Conservation (phyloP, 1,140 invertebrate genomes). For the Stegodyphus mimosarum region DNA sequence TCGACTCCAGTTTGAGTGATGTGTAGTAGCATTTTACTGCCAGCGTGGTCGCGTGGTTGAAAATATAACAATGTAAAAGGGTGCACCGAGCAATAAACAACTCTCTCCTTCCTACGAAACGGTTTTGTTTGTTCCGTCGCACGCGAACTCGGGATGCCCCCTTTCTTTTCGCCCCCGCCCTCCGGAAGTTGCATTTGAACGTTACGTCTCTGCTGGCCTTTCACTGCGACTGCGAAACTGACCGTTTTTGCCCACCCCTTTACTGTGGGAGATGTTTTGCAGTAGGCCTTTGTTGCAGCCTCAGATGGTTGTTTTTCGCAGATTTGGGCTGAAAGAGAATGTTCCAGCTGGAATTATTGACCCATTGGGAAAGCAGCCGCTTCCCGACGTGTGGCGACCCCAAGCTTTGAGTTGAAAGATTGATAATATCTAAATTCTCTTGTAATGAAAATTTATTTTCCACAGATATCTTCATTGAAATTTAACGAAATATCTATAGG, state of each 20-base stretch:
- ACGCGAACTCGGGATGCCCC: not conserved
- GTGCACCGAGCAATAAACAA: too few species aligned
- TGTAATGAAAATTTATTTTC: too few species aligned
- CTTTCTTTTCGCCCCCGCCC: not conserved
- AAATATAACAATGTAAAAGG: slow-evolving; percentile 14
- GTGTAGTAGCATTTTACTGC: too few species aligned
- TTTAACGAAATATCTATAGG: too few species aligned
- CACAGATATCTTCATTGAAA: too few species aligned
- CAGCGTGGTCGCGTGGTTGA: slow-evolving; percentile 14
- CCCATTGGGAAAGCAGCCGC: too few species aligned
- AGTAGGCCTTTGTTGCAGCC: not conserved
- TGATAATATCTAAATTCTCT: too few species aligned
- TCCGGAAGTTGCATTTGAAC: not conserved
- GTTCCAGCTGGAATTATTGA: slow-evolving; percentile 16
- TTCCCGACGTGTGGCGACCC: too few species aligned
- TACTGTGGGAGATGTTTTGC: not conserved
- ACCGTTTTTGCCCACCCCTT: slow-evolving; percentile 3
- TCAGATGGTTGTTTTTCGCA: slow-evolving; percentile 9
- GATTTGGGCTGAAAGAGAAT: not conserved
- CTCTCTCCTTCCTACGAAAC: slow-evolving; percentile 1
- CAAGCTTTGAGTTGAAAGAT: too few species aligned
- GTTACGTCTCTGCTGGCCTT: slow-evolving; percentile 14
- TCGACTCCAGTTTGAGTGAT: too few species aligned
- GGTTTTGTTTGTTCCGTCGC: slow-evolving; percentile 11
- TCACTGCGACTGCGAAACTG: slow-evolving; percentile 7